Conservation (phyloP, 2,113 vertebrate species). For the Mola mola region DNA sequence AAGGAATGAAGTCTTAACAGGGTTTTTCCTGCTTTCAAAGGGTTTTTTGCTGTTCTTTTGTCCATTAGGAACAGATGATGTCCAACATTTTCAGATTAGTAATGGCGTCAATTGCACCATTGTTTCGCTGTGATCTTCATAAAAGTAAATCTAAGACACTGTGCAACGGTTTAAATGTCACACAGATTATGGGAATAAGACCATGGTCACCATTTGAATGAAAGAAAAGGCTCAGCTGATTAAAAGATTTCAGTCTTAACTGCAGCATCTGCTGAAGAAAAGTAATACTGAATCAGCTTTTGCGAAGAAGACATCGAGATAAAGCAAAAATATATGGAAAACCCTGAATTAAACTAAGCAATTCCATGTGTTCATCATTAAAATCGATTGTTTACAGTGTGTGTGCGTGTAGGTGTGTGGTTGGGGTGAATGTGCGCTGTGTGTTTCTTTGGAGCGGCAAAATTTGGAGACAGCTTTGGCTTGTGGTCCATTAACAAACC, state of each 20-base stretch:
- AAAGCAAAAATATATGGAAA: constrained; percentile 2
- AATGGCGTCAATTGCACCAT: constrained; percentile 16
- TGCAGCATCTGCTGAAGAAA: not conserved
- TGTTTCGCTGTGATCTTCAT: constrained; percentile 7
- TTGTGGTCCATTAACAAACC: constrained; percentile 36
- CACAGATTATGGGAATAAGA: constrained; percentile 4
- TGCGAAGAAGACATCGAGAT: constrained; percentile 2
- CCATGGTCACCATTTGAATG: not conserved
- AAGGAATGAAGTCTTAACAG: constrained; percentile 25
- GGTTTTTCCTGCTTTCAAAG: constrained; percentile 36
- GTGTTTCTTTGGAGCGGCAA: constrained; percentile 29
- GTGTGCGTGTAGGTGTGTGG: constrained; percentile 22
- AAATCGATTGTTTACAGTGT: constrained; percentile 29
- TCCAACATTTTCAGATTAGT: constrained; percentile 39
- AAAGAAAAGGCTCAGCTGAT: constrained; percentile 5
- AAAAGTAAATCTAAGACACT: constrained; percentile 25
- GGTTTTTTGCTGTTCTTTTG: constrained; percentile 16
- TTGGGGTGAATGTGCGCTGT: constrained; percentile 9
- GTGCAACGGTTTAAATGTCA: constrained; percentile 11
- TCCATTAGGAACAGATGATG: constrained; percentile 31
- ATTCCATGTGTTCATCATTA: constrained; percentile 35
- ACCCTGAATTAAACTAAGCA: constrained; percentile 5
- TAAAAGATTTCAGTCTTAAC: not conserved
- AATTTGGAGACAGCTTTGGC: constrained; percentile 40
- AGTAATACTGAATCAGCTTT: not conserved